A percentile compares a stretch with the other conserved stretches of the same genome.
Evolutionary conservation across 2,797 vertebrate species (phyloP).

Genomic region (Dryobates pubescens): DNA sequence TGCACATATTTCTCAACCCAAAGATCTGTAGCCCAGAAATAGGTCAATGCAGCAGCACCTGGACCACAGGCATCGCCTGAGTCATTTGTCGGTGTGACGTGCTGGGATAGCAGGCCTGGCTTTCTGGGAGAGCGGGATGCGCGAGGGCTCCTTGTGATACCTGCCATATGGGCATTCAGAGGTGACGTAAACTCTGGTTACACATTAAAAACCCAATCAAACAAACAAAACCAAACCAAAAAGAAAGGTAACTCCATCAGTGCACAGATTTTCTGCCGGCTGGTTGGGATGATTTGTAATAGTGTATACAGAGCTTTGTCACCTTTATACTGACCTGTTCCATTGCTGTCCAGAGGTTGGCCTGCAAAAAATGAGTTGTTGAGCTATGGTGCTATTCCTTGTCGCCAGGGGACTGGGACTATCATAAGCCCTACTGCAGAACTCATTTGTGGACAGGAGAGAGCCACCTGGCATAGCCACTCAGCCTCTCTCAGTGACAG

Average conservation of each 20-base stretch:
- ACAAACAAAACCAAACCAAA: background rate
- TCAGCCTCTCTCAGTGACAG: background rate
- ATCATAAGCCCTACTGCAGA: background rate
- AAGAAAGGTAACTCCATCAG: background rate
- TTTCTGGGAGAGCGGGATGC: background rate
- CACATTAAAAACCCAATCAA: background rate
- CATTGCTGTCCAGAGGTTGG: conserved; percentile 11
- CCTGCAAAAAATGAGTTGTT: conserved; percentile 46
- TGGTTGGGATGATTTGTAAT: conserved; percentile 28
- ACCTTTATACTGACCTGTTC: conserved; percentile 46
- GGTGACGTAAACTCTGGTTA: background rate
- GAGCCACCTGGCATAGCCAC: fast-evolving
- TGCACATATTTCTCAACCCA: background rate
- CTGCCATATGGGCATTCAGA: background rate
- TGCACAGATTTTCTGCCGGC: background rate
- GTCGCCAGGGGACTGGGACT: background rate
- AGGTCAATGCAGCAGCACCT: background rate
- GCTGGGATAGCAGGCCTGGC: fast-evolving
- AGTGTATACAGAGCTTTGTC: conserved; percentile 9
- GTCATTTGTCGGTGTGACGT: background rate
- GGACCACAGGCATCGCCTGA: background rate
- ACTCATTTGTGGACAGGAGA: background rate
- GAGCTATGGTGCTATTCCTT: conserved; percentile 32
- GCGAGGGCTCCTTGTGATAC: background rate
- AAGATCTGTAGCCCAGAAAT: background rate